A percentile compares a stretch with the other conserved stretches of the same genome.
These are phyloP conservation scores for Salvelinus namaycush DNA, from an alignment of 2,113 vertebrate genomes.

Conservation along the genomic window DNA sequence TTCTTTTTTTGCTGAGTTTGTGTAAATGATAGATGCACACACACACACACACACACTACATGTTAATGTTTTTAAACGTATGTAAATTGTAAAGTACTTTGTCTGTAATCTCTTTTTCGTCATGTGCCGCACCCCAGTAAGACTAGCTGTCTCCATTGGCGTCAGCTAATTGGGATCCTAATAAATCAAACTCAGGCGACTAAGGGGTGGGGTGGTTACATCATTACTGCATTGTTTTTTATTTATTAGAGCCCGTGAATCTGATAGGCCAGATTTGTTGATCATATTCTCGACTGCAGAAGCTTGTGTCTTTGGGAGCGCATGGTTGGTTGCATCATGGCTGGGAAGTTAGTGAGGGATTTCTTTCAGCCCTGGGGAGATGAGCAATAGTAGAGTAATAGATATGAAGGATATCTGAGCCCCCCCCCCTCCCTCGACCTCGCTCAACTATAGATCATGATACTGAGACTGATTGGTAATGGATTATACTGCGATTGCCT, in stretches of 20 bases:
- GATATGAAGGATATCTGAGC: not conserved
- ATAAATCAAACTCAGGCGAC: too few relatives aligned
- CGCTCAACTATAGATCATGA: not conserved
- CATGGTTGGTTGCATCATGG: slow-evolving; percentile 3
- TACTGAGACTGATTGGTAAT: not conserved
- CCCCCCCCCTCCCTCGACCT: too few relatives aligned
- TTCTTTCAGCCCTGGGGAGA: slow-evolving; percentile 30
- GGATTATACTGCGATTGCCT: not conserved
- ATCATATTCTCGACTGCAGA: not conserved
- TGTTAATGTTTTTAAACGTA: too few relatives aligned
- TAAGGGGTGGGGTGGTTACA: not conserved
- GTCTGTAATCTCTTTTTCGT: too few relatives aligned
- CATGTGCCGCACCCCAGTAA: too few relatives aligned
- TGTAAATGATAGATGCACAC: not conserved
- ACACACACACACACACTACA: too few relatives aligned
- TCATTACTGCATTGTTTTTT: too few relatives aligned
- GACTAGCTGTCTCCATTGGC: too few relatives aligned
- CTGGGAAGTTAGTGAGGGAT: slow-evolving; percentile 36
- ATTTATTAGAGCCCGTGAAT: too few relatives aligned
- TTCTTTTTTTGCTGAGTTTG: not conserved
- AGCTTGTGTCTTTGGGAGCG: slow-evolving; percentile 12
- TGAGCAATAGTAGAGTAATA: not conserved
- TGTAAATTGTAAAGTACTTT: too few relatives aligned
- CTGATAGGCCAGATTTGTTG: too few relatives aligned
- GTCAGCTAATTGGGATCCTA: too few relatives aligned